Evolutionary conservation across 2,113 vertebrate species (phyloP).

Genomic region (Chrysemys picta): DNA sequence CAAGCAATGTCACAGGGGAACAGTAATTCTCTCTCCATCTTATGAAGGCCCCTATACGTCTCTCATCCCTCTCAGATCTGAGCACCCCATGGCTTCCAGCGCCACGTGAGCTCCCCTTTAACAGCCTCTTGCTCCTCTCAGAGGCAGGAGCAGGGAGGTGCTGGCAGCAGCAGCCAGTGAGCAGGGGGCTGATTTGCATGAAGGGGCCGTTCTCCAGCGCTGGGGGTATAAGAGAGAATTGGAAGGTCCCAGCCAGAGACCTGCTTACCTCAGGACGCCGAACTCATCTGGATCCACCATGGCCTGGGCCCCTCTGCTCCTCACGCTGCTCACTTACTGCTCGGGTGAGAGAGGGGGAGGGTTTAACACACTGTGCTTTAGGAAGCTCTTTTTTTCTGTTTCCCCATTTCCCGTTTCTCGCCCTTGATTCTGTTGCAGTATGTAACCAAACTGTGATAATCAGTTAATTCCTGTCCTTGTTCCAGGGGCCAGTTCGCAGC

Average conservation of each 20-base stretch:
- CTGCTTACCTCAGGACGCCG: neutral
- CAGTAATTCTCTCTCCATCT: too few species aligned
- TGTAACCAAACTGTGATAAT: neutral
- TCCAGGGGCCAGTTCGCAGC: neutral
- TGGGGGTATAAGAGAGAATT: neutral
- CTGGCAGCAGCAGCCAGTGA: neutral
- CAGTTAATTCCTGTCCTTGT: neutral
- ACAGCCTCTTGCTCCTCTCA: too few species aligned
- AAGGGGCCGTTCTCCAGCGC: too few species aligned
- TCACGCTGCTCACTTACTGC: neutral
- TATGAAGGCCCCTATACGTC: too few species aligned
- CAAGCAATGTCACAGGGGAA: too few species aligned
- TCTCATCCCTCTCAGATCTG: too few species aligned
- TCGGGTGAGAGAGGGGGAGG: neutral
- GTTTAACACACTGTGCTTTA: neutral
- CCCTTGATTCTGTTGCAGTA: too few species aligned
- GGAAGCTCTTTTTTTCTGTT: neutral
- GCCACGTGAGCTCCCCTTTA: too few species aligned
- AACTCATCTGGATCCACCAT: neutral
- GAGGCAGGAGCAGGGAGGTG: neutral
- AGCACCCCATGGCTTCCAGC: too few species aligned
- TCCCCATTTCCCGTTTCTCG: neutral
- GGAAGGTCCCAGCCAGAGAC: too few species aligned
- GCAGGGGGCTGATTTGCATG: neutral
- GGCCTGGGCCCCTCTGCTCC: neutral